phyloP scores from a whole-genome alignment of 2,113 vertebrate species.

The Dryoscopus gambensis region DNA sequence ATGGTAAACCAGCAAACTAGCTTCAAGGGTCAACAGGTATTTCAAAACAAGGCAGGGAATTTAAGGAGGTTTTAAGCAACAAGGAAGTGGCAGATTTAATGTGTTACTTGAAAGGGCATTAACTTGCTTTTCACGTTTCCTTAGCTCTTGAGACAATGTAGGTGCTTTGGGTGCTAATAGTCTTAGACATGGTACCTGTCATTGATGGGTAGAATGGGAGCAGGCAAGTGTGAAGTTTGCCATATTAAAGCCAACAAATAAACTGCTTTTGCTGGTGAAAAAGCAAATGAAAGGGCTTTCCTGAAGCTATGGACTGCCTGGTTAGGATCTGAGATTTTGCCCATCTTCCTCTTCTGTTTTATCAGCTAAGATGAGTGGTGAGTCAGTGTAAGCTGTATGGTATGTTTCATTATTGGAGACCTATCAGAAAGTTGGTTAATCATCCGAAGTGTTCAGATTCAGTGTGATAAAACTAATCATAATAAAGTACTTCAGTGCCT shows the following conservation, averaged over 20 bases:
- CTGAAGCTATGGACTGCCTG: neutral
- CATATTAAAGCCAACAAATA: neutral
- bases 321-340: neutral
- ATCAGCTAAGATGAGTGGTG: neutral
- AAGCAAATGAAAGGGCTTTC: neutral
- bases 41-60: neutral
- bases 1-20: neutral
- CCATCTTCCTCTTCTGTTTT: slow-evolving; percentile 11
- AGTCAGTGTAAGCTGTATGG: neutral
- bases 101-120: neutral
- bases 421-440: slow-evolving; percentile 41
- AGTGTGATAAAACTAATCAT: slow-evolving; percentile 45
- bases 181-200: neutral
- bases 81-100: neutral
- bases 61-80: neutral
- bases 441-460: slow-evolving; percentile 15
- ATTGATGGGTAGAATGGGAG: neutral
- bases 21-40: neutral
- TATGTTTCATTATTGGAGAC: slow-evolving; percentile 4
- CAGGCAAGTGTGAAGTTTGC: neutral
- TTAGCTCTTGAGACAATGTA: neutral
- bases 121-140: neutral
- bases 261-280: neutral
- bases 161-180: neutral
- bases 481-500: slow-evolving; percentile 25